Evolutionary conservation across 1,140 invertebrate genomes (phyloP).

Genomic region (Nasonia vitripennis): DNA sequence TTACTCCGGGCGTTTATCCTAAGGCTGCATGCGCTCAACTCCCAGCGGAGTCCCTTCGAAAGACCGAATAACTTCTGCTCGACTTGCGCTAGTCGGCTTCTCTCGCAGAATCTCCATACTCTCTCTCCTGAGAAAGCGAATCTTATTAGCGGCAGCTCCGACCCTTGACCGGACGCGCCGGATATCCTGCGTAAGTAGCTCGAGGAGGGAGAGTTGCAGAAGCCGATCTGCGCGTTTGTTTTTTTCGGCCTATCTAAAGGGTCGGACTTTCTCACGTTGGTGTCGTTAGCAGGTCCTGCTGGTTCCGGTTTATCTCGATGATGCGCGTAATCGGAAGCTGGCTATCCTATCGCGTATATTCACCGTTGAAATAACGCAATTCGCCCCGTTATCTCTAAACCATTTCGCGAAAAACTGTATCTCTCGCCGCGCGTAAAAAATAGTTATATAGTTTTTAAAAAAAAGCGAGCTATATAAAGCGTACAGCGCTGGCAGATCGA

Average conservation of each 20-base stretch:
- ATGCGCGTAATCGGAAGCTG: too few species aligned
- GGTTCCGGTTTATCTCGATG: neutral
- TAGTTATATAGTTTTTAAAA: too few species aligned
- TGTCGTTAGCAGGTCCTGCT: neutral
- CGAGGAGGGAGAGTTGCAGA: neutral
- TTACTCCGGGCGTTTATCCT: neutral
- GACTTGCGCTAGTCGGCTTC: constrained; percentile 21
- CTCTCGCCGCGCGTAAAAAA: too few species aligned
- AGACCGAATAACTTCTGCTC: constrained; percentile 23
- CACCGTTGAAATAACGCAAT: too few species aligned
- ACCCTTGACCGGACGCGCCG: neutral
- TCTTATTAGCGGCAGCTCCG: constrained; percentile 24
- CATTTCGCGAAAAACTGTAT: too few species aligned
- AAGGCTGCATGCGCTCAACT: neutral
- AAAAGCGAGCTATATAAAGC: constrained; percentile 1
- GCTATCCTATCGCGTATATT: too few species aligned
- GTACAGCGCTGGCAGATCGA: neutral
- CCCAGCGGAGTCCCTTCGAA: constrained; percentile 1
- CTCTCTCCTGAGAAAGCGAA: constrained; percentile 25
- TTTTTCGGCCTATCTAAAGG: neutral
- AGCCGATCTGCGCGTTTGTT: neutral
- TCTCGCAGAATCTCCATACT: neutral
- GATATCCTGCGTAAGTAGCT: constrained; percentile 13
- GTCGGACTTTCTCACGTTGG: constrained; percentile 38
- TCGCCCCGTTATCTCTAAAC: too few species aligned